A percentile compares a stretch with the other conserved stretches of the same genome.
phyloP scores from a whole-genome alignment of 2,888 invertebrate species.

The Euspilapteryx auroguttella region DNA sequence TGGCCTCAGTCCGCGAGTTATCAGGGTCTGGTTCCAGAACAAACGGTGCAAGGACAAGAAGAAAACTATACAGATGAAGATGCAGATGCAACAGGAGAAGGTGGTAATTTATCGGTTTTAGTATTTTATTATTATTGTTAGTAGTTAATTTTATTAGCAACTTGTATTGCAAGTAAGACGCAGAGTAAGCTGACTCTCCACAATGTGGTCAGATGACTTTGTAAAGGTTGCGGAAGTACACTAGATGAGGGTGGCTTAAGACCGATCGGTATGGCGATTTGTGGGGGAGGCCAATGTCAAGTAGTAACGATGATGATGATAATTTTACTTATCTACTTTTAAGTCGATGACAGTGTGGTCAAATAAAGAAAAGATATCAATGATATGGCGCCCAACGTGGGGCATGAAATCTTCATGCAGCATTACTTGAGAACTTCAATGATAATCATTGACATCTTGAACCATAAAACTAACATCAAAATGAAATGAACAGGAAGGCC shows the following conservation, averaged over 20 bases:
- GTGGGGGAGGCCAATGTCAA: too few species aligned
- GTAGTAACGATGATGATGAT: background rate
- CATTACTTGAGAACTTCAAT: too few species aligned
- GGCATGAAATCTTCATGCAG: too few species aligned
- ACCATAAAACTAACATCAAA: background rate
- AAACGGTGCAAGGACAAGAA: constrained; percentile 98
- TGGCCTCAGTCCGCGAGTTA: constrained; percentile 93
- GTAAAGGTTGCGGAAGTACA: too few species aligned
- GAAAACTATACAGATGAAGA: constrained; percentile 93
- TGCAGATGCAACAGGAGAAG: constrained; percentile 98
- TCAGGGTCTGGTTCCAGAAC: constrained; percentile 99
- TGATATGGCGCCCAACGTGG: background rate
- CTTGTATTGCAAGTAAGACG: too few species aligned
- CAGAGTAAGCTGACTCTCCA: too few species aligned
- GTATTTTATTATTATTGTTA: constrained; percentile 4
- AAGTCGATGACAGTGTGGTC: too few species aligned
- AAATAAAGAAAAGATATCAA: background rate
- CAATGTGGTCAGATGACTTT: too few species aligned
- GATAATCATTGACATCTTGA: too few species aligned
- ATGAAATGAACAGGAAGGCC: constrained; percentile 74
- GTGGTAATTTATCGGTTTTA: constrained; percentile 42
- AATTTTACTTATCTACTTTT: background rate
- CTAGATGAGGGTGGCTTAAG: too few species aligned
- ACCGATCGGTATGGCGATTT: too few species aligned
- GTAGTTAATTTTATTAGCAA: background rate